Evolutionary conservation across 2,888 invertebrate species (phyloP), one percentile per base, ranked within the genome.

Genomic region (Helicoverpa assulta): DNA sequence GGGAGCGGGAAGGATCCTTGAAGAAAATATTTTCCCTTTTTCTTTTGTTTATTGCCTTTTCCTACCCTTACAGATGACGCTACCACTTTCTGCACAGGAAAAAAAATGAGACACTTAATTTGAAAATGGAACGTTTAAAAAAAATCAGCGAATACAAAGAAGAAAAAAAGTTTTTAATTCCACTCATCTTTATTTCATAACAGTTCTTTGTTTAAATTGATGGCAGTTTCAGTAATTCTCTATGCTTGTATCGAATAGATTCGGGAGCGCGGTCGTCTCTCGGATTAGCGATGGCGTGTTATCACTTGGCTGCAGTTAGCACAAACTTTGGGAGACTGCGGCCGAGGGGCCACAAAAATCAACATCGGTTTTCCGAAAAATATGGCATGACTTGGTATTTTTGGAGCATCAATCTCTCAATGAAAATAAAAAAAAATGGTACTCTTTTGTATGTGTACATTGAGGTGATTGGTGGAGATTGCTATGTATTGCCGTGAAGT

Each of bases 291-390:
- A 81, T 76, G 86, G 85, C 86, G 87, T 89, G 92, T 91, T 94
- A 94, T 94, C 94, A 90, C 89, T 83, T 83, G 84, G 86, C 73
- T 92, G 92, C 94, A 93, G 94, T 92, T 90, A 88, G 85, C 80
- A 82, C 77, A 85, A 92, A 89, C 88, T 90, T 86, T 81, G 61
- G 74, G 72, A 52, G 50, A 52, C 62, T 61, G 66, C 76, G 66
- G 72, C 67, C 67, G 67, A 80, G 77, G 75, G 57, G 62, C n/a
- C 29, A 55, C 76, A 79, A 83, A 84, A 84, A 79, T 77, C 79
- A 76, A 80, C 76, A 74, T 56, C 51, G 73, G 61, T 72, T 70
- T 40, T 33, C 52, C 33, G 61, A 82, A 81, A 79, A 81, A 83
- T 66, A 51, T 47, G 58, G n/a, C 18, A 73, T 71, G 53, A 70